A percentile compares a stretch with the other conserved stretches of the same genome.
Conservation (phyloP, 2,113 vertebrate species). For the Zingel zingel region DNA sequence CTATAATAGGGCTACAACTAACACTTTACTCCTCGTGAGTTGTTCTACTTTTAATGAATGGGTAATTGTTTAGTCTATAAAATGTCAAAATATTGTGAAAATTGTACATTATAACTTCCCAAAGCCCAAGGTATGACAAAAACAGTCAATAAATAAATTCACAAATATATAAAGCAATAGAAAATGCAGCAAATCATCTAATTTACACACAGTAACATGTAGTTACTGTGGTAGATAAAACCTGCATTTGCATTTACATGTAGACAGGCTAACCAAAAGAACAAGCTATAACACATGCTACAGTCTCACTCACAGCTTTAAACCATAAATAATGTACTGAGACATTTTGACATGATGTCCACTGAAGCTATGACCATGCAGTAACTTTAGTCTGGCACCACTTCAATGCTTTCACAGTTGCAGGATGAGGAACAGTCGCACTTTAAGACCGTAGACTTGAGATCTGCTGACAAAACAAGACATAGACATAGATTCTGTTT, state of each 20-base stretch:
- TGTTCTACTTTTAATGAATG: not conserved
- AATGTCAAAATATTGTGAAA: not conserved
- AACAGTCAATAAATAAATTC: not conserved
- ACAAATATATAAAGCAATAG: not conserved
- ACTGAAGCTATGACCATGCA: not conserved
- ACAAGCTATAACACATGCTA: not conserved
- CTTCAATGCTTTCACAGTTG: not conserved
- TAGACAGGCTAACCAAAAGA: not conserved
- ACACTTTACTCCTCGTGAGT: not conserved
- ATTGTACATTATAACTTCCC: not conserved
- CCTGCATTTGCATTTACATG: not conserved
- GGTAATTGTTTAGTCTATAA: not conserved
- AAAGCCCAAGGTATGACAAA: not conserved
- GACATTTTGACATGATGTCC: not conserved
- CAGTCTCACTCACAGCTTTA: not conserved
- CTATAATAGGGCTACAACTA: not conserved
- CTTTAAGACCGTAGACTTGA: not conserved
- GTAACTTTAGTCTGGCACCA: not conserved
- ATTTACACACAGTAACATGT: not conserved
- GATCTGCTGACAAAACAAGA: slow-evolving; percentile 9
- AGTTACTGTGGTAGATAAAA: not conserved
- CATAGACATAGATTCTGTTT: no score
- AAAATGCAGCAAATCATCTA: not conserved
- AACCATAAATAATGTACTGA: not conserved
- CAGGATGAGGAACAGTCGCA: slow-evolving; percentile 1